Evolutionary conservation across 1,140 invertebrate genomes (phyloP).

Genomic region (Pristionchus pacificus): DNA sequence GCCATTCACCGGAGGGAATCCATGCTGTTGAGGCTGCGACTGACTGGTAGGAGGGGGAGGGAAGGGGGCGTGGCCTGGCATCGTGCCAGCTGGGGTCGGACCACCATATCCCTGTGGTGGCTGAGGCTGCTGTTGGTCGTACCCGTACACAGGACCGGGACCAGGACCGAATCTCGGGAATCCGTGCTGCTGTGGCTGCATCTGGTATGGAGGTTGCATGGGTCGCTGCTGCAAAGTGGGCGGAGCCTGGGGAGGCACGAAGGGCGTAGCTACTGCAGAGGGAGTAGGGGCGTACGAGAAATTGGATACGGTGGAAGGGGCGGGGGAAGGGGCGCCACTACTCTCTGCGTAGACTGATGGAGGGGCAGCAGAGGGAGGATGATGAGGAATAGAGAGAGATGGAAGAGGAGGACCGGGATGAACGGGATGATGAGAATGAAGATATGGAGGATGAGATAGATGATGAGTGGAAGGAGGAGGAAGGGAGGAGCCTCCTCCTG

Average conservation of each 20-base stretch:
- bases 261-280: neutral
- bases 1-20: too few species aligned
- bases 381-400: neutral
- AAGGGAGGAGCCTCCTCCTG: neutral
- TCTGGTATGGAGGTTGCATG: neutral
- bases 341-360: neutral
- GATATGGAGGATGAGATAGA: neutral
- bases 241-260: neutral
- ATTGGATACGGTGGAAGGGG: neutral
- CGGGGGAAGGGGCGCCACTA: neutral
- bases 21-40: too few species aligned
- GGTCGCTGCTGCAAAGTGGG: neutral
- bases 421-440: neutral
- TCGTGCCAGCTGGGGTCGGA: too few species aligned
- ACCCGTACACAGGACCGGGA: too few species aligned
- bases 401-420: neutral
- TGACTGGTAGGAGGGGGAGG: too few species aligned
- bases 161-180: too few species aligned
- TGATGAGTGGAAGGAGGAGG: neutral
- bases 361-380: neutral
- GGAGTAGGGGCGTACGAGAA: neutral
- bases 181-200: too few species aligned
- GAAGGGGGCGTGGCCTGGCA: too few species aligned
- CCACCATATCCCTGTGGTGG: too few species aligned
- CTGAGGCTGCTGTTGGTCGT: too few species aligned